These are phyloP conservation scores for Actinostola sp. DNA, from an alignment of 92 coral and sea anemone species.

Conservation along the genomic window DNA sequence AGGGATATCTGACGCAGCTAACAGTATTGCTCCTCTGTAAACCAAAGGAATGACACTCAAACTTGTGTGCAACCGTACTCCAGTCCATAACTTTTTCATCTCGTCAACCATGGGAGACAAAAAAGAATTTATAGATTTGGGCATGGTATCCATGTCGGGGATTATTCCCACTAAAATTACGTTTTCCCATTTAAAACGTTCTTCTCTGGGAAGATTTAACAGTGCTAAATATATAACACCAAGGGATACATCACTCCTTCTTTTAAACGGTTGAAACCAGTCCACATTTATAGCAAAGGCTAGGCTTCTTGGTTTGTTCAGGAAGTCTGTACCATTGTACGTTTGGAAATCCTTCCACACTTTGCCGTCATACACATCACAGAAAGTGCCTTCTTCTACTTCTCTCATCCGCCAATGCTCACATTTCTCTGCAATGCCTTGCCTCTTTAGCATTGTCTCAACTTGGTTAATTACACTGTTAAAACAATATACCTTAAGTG, in stretches of 20 bases:
- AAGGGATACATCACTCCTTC: conserved; percentile 38
- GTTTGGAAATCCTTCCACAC: conserved; percentile 49
- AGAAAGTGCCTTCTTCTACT: conserved; percentile 2
- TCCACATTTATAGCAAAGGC: conserved; percentile 53
- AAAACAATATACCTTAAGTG: conserved; percentile 35
- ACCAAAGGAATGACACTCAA: too few relatives aligned
- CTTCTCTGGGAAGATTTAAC: conserved; percentile 45
- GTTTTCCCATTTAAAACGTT: conserved; percentile 50
- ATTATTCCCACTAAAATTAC: conserved; percentile 28
- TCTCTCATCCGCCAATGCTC: conserved; percentile 42
- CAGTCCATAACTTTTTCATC: conserved; percentile 35
- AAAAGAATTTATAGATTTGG: conserved; percentile 38
- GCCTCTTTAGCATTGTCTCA: conserved; percentile 42
- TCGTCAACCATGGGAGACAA: conserved; percentile 36
- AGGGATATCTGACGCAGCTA: conserved; percentile 42
- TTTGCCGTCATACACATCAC: conserved; percentile 51
- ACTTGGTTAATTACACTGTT: conserved; percentile 36
- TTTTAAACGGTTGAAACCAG: conserved; percentile 52
- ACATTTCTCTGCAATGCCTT: conserved; percentile 40
- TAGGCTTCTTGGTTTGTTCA: conserved; percentile 25
- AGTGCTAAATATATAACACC: conserved; percentile 58
- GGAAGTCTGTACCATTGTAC: conserved; percentile 36
- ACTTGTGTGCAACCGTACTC: conserved; percentile 26
- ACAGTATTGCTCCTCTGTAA: conserved; percentile 20
- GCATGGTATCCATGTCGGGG: conserved; percentile 46